Evolutionary conservation across 1,140 invertebrate species (phyloP).

Genomic region (Harlomillsia oculata): DNA sequence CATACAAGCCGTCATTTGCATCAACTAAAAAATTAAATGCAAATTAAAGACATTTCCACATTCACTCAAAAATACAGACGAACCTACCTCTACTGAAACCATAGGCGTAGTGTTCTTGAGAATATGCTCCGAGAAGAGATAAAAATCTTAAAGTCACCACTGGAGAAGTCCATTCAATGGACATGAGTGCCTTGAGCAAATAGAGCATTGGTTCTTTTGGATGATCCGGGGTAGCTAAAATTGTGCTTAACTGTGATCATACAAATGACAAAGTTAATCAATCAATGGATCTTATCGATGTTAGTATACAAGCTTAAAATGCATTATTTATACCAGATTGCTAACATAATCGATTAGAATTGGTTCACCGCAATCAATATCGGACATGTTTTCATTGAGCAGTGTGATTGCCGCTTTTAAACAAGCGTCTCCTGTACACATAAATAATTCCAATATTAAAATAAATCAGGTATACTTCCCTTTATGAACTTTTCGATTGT

Average conservation of each 20-base stretch:
- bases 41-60: neutral
- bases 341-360: constrained; percentile 64
- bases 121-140: constrained; percentile 59
- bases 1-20: constrained; percentile 88
- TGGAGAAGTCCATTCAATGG: constrained; percentile 57
- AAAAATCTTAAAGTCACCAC: constrained; percentile 60
- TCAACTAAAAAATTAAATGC: constrained; percentile 55
- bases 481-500: constrained; percentile 15
- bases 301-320: too few relatives aligned
- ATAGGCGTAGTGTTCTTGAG: constrained; percentile 69
- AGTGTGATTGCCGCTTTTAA: constrained; percentile 76
- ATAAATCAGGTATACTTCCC: constrained; percentile 7
- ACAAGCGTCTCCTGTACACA: constrained; percentile 73
- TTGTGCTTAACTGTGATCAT: constrained; percentile 35
- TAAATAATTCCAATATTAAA: constrained; percentile 13
- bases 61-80: constrained; percentile 6
- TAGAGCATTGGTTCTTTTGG: constrained; percentile 73
- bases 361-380: constrained; percentile 46
- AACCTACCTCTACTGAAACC: constrained; percentile 53
- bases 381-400: constrained; percentile 51
- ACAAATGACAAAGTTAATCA: neutral
- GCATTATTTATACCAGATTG: constrained; percentile 45
- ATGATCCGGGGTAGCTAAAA: constrained; percentile 53
- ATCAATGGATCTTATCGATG: neutral
- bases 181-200: constrained; percentile 61